Evolutionary conservation across 2,888 invertebrate genomes (phyloP), one percentile per base, ranked within the genome.

Genomic region (Buathra laborator): DNA sequence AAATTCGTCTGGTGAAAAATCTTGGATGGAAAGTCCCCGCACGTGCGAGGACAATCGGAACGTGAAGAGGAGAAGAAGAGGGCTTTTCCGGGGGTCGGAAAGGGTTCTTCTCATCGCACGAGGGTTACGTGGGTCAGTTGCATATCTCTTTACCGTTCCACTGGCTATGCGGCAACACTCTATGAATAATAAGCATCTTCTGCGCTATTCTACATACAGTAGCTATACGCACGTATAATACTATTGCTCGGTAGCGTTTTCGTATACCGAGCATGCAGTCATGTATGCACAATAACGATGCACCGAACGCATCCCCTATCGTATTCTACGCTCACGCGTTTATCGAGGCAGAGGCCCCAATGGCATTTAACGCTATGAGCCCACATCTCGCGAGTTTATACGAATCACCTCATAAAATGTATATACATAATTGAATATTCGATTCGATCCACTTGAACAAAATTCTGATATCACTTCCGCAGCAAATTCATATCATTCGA

Each of bases 111-210:
- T 32, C 43, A 51, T 64, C 59, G 29, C 16, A 43, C 10, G 74
- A 29, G 59, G 76, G 84, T 84, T 78, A 75, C 81, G 74, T 70
- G 81, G 84, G 81, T 84, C 81, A 84, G 81, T 77, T 62, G 84
- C 81, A 51, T 84, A 81, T 84, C 81, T 78, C 81, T 81, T 81
- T 46, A 74, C 46, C 68, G 68, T 81, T 62, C 68, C 68, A 44
- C 67, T 64, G 67, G 68, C 77, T 64, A 64, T 48, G 68, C 46
- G 12, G 56, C 24, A 19, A 56, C 64, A 37, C 77, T 81, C 72
- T 48, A 81, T 84, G 84, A 81, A 84, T 81, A 84, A 77, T 78
- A 78, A 81, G 62, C 77, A 16, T 81, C 37, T 72, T 56, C 62
- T 32, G 37, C 24, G 12, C 59, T 46, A 62, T 51, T 56, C 16